Percentiles rank a stretch among this genome's conserved stretches.
Evolutionary conservation across 2,113 vertebrate genomes (phyloP).

Genomic region (Odontophorus gujanensis): DNA sequence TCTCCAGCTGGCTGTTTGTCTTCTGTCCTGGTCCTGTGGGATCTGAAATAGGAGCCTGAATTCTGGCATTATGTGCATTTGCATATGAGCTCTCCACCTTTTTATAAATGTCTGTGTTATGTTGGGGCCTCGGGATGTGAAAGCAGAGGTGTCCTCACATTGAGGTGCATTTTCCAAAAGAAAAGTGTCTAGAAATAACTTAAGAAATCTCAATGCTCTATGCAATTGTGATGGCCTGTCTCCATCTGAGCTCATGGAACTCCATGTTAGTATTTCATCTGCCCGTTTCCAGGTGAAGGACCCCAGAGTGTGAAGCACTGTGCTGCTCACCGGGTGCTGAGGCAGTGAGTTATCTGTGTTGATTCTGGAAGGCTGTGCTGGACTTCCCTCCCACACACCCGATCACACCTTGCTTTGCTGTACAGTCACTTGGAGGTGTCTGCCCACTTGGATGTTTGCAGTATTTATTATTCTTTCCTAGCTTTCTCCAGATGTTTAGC

Average conservation of each 20-base stretch:
- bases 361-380: background rate
- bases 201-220: rapidly evolving
- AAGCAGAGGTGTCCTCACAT: rapidly evolving
- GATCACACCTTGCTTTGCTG: background rate
- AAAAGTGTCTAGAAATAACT: rapidly evolving
- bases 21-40: background rate
- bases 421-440: slow-evolving; percentile 56
- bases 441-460: slow-evolving; percentile 20
- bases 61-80: rapidly evolving
- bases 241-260: background rate
- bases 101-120: background rate
- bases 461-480: slow-evolving; percentile 69
- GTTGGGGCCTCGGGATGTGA: background rate
- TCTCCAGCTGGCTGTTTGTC: rapidly evolving
- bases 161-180: rapidly evolving
- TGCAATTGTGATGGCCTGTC: background rate
- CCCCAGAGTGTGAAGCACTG: background rate
- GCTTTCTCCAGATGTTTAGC: slow-evolving; percentile 84
- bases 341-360: background rate
- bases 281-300: background rate
- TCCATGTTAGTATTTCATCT: rapidly evolving
- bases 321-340: background rate
- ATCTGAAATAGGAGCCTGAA: no score
- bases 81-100: rapidly evolving
- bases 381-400: rapidly evolving